Percentiles rank a stretch among this genome's conserved stretches.
These are phyloP conservation scores for Helostoma temminkii DNA, from an alignment of 2,797 vertebrate genomes.

Conservation along the genomic window DNA sequence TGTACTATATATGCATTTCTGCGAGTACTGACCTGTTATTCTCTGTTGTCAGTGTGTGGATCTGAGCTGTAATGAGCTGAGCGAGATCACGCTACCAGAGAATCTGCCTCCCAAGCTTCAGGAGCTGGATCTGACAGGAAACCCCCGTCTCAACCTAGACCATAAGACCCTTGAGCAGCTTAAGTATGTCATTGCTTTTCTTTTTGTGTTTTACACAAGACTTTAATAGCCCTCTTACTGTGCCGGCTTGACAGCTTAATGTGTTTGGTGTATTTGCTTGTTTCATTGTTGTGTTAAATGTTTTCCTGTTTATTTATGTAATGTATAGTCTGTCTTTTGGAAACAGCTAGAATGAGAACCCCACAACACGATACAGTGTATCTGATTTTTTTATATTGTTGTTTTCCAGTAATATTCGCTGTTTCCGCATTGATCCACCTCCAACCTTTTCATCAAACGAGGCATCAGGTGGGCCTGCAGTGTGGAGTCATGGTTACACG, in stretches of 20 bases:
- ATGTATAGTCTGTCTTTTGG: not conserved
- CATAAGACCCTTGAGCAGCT: constrained; percentile 96
- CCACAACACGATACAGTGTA: not conserved
- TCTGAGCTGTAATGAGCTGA: constrained; percentile 96
- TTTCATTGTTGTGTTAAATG: not conserved
- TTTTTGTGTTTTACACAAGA: not conserved
- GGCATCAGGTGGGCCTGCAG: constrained; percentile 90
- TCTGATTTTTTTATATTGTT: constrained; percentile 49
- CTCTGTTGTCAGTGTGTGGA: constrained; percentile 90
- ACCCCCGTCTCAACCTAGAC: constrained; percentile 93
- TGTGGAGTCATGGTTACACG: constrained; percentile 98
- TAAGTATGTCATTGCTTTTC: constrained; percentile 85
- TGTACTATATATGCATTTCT: not conserved
- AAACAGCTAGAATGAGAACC: not conserved
- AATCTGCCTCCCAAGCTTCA: constrained; percentile 96
- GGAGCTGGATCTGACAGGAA: constrained; percentile 97
- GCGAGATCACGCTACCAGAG: constrained; percentile 93
- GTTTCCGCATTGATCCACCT: constrained; percentile 96
- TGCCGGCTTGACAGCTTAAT: not conserved
- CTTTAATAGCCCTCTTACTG: not conserved
- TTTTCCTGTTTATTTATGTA: not conserved
- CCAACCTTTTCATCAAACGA: constrained; percentile 88
- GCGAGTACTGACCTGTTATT: constrained; percentile 29
- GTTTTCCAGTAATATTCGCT: constrained; percentile 92
- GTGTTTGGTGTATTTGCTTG: not conserved